A percentile compares a stretch with the other conserved stretches of the same genome.
Conservation (phyloP, 2,113 vertebrate genomes). For the Pteruthius melanotis region DNA sequence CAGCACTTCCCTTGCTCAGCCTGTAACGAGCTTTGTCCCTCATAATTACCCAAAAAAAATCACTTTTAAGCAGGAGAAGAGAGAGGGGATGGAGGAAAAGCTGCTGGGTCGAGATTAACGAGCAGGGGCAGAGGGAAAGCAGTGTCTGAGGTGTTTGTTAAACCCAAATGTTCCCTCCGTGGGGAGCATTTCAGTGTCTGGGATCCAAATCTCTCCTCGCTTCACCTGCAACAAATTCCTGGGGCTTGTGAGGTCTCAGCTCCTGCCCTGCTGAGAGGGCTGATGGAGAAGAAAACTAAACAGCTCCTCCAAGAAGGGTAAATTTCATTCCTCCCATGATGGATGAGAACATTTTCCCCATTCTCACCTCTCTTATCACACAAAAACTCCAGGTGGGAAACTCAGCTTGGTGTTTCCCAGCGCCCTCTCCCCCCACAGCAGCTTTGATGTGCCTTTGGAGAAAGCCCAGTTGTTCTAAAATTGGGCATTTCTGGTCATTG, state of each 20-base stretch:
- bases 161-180: neutral
- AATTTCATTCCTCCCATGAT: neutral
- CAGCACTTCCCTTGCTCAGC: neutral
- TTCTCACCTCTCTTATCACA: neutral
- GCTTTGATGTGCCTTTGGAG: neutral
- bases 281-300: neutral
- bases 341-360: neutral
- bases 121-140: neutral
- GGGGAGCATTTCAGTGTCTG: neutral
- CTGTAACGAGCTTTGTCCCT: neutral
- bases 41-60: neutral
- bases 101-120: constrained; percentile 30
- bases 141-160: neutral
- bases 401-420: neutral
- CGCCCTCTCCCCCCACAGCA: neutral
- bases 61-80: neutral
- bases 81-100: neutral
- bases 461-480: neutral
- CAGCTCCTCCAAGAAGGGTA: constrained; percentile 1
- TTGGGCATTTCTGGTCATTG: neutral
- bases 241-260: neutral
- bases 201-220: neutral
- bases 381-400: neutral
- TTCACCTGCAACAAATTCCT: constrained; percentile 40
- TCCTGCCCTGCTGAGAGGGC: neutral